Base-by-base conservation (phyloP, 2,888 invertebrate genomes). In the Ephialtes manifestator region DNA sequence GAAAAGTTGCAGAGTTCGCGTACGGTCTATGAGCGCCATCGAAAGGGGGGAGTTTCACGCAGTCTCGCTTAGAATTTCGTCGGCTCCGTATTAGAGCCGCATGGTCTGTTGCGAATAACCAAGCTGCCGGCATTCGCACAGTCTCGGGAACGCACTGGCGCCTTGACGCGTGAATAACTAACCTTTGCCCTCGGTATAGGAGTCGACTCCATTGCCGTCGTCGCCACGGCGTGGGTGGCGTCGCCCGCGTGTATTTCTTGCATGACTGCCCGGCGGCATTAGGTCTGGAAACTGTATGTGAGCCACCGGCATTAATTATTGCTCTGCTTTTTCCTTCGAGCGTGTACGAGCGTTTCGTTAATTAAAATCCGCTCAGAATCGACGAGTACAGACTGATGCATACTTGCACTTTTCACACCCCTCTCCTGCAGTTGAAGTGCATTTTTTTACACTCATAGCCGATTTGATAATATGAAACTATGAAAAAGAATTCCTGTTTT, bases 161-260 rank as follows among this genome's bases (percentile, higher is more conserved):
- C 92, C 92, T 92, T 90, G 90, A 92, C 91, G 93, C 93, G 90
- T 91, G 92, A 93, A 92, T 92, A 92, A 92, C 91, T 90, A 92
- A 93, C 92, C 92, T 92, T 91, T 92, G 91, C 89, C 91, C 92
- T 86, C 88, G 88, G 76, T 71, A 84, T 43, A 65, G 46, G 71
- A 80, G 58, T 75, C 71, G 67, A 60, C 39, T 74, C 48, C 65
- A 79, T 43, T 39, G 55, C 53, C 60, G 63, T 63, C 65, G 74
- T 43, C 60, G 88, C 86, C 85, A 88, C 87, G 84, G 91, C 92
- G 92, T 92, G 92, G 93, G 93, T 92, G 93, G 93, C 90, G 81
- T 79, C 75, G 84, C 68, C 72, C 72, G 82, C 74, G 72, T 35
- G 48, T 86, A 90, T 92, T 93, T 92, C 92, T 92, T 91, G 91